Base-by-base conservation (phyloP, 2,113 vertebrate genomes). In the Nicator chloris region DNA sequence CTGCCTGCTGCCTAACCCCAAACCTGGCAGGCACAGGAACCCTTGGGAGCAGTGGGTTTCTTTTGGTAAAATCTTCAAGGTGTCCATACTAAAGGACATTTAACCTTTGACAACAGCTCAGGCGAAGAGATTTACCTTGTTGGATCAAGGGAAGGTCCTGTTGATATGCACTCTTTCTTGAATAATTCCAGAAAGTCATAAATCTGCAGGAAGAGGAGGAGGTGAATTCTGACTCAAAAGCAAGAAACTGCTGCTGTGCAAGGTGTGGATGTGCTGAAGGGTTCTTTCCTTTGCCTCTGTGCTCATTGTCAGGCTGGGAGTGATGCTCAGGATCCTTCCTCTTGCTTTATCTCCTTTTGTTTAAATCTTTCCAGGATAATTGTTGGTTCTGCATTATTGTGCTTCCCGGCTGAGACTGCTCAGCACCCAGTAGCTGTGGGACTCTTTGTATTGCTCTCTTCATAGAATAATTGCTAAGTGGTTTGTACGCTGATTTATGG, bases 11-110 rank as follows among this genome's bases (percentile, higher is more conserved):
- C 30, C 39, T 26, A 42, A 50, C 11, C 47, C n/a, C 2, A 9
- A 9, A 6, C 8, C 39, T 19, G 18, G 44, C 0, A 0, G 45
- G 47, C 68, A 63, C 63, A 64, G 50, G 10, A 23, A 82, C 8
- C 49, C 26, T 42, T 22, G 49, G 1, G 4, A 80, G 2, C 15
- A 4, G 15, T 37, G 15, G 24, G 19, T 70, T 87, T 61, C 21
- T 42, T 54, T 40, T 27, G 51, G 21, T 11, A 90, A 90, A 76
- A 4, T 60, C 27, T 64, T 73, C 39, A 54, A 45, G 6, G 14
- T 59, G 17, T 84, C n/a, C 45, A 12, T 17, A 10, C 27, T 49
- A 42, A 66, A 66, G 28, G 35, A 26, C 10, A 22, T 68, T 84
- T 82, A 66, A 57, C 30, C 39, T 51, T 15, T 88, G 85, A 33